Base-by-base conservation (phyloP, 2,113 vertebrate genomes). In the Grammomys dolichurus region DNA sequence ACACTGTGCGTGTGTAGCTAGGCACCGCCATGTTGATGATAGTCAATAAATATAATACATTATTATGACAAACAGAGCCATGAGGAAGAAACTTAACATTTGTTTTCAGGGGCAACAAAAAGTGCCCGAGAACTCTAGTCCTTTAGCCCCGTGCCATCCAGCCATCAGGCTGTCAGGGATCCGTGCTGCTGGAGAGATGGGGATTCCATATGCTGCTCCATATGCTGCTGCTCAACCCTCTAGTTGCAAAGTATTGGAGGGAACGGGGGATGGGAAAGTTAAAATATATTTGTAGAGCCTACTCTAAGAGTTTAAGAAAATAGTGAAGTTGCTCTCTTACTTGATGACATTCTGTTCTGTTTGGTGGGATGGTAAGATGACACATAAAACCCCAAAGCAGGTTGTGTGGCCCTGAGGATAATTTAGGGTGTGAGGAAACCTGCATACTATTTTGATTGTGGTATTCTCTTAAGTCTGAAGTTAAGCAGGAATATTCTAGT, bases 71-170 rank as follows among this genome's bases (percentile, higher is more conserved):
- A 70, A 9, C 67, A 78, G 26, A 51, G 19, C 75, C 56, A 75
- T 51, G 33, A 54, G 36, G 48, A 56, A 82, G 36, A 89, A 93
- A 85, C 19, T 84, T 91, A 90, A 81, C 90, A 82, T 91, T 89
- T 28, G 1, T 93, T 93, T 96, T 87, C 13, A 72, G 14, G 89
- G 60, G 65, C 92, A 60, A 60, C 90, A 72, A 86, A 84, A 95
- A 73, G 31, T 95, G 56, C 65, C 51, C 63, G 6, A 89, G 43
- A 75, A 51, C 1, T 28, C 1, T 91, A 63, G 31, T 60, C 94
- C 54, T 75, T 87, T 46, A 11, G 40, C 51, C 11, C 19, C 7
- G 1, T 77, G n/a, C 86, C 69, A n/a, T 72, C 13, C 33, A 69
- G 67, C 36, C 11, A 20, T 77, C 19, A 87, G 28, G 22, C 26